Conservation (phyloP, 2,113 vertebrate genomes). For the Clarias magur region DNA sequence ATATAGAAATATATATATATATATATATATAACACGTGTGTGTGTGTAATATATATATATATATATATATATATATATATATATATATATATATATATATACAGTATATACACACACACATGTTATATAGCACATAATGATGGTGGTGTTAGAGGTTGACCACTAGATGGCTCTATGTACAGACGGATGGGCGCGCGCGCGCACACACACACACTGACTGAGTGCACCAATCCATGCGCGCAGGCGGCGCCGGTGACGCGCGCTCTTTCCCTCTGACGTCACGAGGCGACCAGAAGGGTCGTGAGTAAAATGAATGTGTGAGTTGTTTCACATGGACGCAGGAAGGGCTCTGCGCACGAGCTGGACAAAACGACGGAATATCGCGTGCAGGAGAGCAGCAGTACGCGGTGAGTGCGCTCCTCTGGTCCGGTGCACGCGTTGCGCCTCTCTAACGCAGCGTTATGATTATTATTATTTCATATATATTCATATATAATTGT, state of each 20-base stretch:
- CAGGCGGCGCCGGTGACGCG: conserved; percentile 28
- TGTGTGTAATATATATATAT: too few species aligned
- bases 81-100: too few species aligned
- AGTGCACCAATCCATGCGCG: neutral
- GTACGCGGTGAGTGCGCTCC: neutral
- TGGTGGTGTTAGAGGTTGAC: neutral
- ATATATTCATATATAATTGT: neutral
- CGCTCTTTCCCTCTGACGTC: conserved; percentile 2
- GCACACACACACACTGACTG: neutral
- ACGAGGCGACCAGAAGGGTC: neutral
- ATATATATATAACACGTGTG: too few species aligned
- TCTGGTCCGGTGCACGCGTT: neutral
- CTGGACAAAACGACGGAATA: neutral
- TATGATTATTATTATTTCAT: neutral
- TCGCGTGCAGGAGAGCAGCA: neutral
- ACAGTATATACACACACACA: too few species aligned
- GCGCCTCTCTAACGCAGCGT: neutral
- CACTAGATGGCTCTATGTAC: conserved; percentile 3
- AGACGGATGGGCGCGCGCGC: neutral
- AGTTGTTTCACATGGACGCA: conserved; percentile 7
- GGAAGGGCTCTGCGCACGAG: neutral
- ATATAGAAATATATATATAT: too few species aligned
- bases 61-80: too few species aligned
- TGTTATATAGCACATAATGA: neutral
- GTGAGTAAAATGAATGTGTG: conserved; percentile 28